Base-by-base conservation (phyloP, 1,140 invertebrate genomes). In the Bombus balteatus region DNA sequence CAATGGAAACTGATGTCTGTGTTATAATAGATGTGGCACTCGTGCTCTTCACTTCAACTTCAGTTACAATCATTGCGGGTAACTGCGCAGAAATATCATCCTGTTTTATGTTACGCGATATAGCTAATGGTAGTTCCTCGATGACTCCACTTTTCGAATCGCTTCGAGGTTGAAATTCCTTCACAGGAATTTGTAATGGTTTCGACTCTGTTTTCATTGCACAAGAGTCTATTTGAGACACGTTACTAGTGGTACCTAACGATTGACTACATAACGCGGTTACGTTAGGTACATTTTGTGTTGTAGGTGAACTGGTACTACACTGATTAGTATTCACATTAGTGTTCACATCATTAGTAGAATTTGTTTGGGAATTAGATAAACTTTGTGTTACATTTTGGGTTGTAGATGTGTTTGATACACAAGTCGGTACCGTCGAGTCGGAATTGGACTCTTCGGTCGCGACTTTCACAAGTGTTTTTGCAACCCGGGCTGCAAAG, bases 401-500 rank as follows among this genome's bases (percentile, higher is more conserved):
- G 28, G 87, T 62, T 28, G 77, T 78, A n/a, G 86, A 47, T 62
- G 85, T 59, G 43, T 88, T 86, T 28, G 87, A 57, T 47, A 85
- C 73, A 57, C 74, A 86, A 68, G 89, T 76, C 81, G 89, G 43
- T 78, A 90, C 87, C 77, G 89, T 70, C 65, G 83, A 88, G 77
- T 87, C 83, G 4, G 88, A 77, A 47, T 81, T 90, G 15, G 89
- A 89, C 39, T 86, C 88, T 78, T 94, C 94, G 75, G 90, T 93
- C 71, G 91, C 89, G 25, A 59, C 77, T 85, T 65, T 80, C 53
- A 25, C 66, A 53, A 90, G 77, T 57, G 91, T 89, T 90, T 94
- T 94, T 12, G 93, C 92, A 39, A 95, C 94, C 18, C 90, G 92
- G 34, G 93, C 93, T 73, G 94, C 94, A 80, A 95, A 95, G 80